Evolutionary conservation across 1,140 invertebrate species (phyloP), one percentile per base, ranked within the genome.

Genomic region (Conus betulinus): DNA sequence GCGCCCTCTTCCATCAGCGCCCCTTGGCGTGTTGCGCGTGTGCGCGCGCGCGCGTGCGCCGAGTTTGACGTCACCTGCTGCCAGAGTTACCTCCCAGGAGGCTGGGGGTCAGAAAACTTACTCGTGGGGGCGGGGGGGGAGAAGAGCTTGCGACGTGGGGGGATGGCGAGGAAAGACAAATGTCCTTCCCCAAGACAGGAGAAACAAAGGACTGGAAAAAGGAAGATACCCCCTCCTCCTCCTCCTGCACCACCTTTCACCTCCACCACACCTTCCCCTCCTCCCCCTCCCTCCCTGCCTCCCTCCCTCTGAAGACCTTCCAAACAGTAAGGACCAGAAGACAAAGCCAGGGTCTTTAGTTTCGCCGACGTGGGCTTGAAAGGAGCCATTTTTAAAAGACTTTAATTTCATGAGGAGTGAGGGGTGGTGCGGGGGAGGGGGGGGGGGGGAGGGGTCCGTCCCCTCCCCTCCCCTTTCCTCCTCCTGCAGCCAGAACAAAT

Each of bases 321-420:
- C 7, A 51, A 78, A 78, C 78, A 81, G 78, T 20, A 81, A n/a
- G 78, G 15, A 13, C 78, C 20, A 20, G 78, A 81, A 53, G 52
- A 81, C 78, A 81, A 81, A 81, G 78, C 78, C 78, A 53, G 76
- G 78, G 78, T 81, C 78, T 81, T 81, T 81, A 81, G 78, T 81
- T 81, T 81, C 78, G 25, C 39, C 23, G 39, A 7, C 78, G 78
- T 53, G 51, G 67, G 8, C 67, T 8, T 81, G 78, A 81, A 81
- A 53, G 78, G 78, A 81, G 78, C 51, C 78, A 52, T 81, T 81
- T 81, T 81, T 81, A 81, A 81, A 81, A 81, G 78, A 81, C 78
- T 81, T 81, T 81, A 81, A 81, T 81, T 81, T 81, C 78, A 81
- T 81, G 78, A 81, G 78, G 78, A 20, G 78, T 11, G 78, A 7